Conservation (phyloP, 2,888 invertebrate species). For the Choreutis nemorana region DNA sequence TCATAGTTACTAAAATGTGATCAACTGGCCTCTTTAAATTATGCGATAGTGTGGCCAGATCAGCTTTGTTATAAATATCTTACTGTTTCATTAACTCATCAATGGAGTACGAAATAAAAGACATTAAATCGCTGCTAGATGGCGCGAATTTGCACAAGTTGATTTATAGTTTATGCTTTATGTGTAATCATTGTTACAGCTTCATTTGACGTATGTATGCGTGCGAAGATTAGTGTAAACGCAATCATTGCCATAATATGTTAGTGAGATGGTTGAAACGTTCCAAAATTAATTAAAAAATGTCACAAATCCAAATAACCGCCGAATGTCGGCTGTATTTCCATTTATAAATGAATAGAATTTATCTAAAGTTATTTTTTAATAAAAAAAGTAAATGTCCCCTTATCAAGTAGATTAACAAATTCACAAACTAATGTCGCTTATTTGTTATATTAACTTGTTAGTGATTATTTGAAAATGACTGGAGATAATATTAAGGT, state of each 20-base stretch:
- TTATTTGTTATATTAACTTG: conserved; percentile 59
- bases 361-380: conserved; percentile 5
- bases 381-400: conserved; percentile 19
- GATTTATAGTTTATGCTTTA: too few relatives aligned
- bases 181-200: conserved; percentile 18
- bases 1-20: too few relatives aligned
- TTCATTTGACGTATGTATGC: conserved; percentile 3
- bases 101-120: too few relatives aligned
- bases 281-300: conserved; percentile 34
- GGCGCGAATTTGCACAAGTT: too few relatives aligned
- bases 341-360: too few relatives aligned
- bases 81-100: too few relatives aligned
- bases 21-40: too few relatives aligned
- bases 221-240: conserved; percentile 14
- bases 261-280: conserved; percentile 57
- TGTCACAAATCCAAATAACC: conserved; percentile 31
- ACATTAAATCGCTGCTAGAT: too few relatives aligned
- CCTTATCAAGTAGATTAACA: conserved; percentile 37
- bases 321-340: not conserved
- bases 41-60: too few relatives aligned
- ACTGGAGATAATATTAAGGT: conserved; percentile 49
- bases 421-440: conserved; percentile 64
- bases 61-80: too few relatives aligned
- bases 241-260: conserved; percentile 57
- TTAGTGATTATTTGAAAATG: conserved; percentile 57